A percentile compares a stretch with the other conserved stretches of the same genome.
phyloP scores from a whole-genome alignment of 1,140 invertebrate genomes.

The Drosophila nannoptera region DNA sequence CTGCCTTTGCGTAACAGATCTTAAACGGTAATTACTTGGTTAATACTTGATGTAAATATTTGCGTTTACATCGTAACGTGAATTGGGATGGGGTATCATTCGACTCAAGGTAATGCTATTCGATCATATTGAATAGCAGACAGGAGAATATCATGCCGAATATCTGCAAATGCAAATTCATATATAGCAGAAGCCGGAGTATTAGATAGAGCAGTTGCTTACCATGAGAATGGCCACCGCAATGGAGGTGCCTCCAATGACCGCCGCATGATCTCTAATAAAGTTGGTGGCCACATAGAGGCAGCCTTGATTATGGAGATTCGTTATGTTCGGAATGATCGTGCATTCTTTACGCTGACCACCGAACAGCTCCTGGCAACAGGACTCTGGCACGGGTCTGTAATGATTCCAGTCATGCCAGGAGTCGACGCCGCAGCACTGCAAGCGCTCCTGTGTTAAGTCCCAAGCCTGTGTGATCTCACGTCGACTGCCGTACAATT shows the following conservation, averaged over 20 bases:
- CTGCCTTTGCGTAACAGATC: conserved; percentile 1
- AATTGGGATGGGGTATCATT: conserved; percentile 30
- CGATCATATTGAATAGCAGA: conserved; percentile 86
- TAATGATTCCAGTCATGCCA: conserved; percentile 90
- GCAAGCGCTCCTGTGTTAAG: conserved; percentile 87
- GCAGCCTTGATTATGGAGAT: conserved; percentile 87
- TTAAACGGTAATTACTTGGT: conserved; percentile 46
- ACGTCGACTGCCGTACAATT: conserved; percentile 84
- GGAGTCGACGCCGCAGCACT: conserved; percentile 89
- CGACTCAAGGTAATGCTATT: conserved; percentile 78
- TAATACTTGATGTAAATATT: conserved; percentile 61
- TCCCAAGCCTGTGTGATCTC: conserved; percentile 90
- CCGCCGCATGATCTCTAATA: conserved; percentile 87
- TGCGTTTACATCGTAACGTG: not conserved
- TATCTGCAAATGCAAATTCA: conserved; percentile 69
- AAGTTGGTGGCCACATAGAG: conserved; percentile 84
- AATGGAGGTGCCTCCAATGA: conserved; percentile 89
- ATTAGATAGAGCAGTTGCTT: not conserved
- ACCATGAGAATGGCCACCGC: conserved; percentile 89
- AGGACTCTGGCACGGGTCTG: conserved; percentile 87
- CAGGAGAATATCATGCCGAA: conserved; percentile 87
- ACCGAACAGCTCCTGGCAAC: conserved; percentile 86
- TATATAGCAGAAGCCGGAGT: too few species aligned
- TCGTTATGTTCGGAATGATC: conserved; percentile 81
- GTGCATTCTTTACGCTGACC: conserved; percentile 84